Evolutionary conservation across 2,797 vertebrate species (phyloP).

Genomic region (Avahi laniger): DNA sequence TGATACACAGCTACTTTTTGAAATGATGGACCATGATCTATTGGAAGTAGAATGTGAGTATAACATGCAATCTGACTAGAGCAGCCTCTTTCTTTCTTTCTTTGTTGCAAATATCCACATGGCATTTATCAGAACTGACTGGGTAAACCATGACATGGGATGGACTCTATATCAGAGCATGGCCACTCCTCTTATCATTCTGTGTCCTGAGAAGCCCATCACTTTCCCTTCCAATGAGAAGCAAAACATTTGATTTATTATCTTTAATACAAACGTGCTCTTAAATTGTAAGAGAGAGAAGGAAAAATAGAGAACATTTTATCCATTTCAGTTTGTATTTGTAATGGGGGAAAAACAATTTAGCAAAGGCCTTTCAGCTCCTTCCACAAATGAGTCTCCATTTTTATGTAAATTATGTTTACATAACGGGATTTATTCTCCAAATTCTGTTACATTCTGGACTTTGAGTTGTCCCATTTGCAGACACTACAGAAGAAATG

Average conservation of each 20-base stretch:
- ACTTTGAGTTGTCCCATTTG: neutral
- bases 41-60: neutral
- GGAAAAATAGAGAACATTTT: neutral
- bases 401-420: conserved; percentile 55
- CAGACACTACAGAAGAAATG: neutral
- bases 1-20: neutral
- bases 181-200: neutral
- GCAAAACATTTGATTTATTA: neutral
- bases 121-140: neutral
- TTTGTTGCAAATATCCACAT: neutral
- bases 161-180: neutral
- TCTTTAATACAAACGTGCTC: neutral
- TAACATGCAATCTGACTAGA: neutral
- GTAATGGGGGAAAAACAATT: neutral
- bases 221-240: neutral
- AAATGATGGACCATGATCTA: neutral
- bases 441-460: conserved; percentile 4
- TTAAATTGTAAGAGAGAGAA: conserved; percentile 13
- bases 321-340: conserved; percentile 30
- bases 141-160: neutral
- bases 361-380: neutral
- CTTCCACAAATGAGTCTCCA: neutral
- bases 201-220: neutral
- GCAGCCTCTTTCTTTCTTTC: neutral
- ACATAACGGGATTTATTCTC: neutral